Base-by-base conservation (phyloP, 2,113 vertebrate genomes). In the Oreochromis tanganicae region DNA sequence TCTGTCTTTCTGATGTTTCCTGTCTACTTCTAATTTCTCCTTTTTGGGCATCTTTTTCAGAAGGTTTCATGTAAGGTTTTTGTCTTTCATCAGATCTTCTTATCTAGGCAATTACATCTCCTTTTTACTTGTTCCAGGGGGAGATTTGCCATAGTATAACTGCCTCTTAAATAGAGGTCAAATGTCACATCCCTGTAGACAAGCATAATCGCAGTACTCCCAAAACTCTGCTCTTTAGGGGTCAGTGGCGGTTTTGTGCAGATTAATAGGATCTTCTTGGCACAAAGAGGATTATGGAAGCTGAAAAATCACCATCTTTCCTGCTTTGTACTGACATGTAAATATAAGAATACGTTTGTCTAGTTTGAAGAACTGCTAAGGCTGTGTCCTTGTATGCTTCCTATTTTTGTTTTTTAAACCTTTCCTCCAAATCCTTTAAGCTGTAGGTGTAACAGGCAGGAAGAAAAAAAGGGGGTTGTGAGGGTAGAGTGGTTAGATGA, bases 371-470 rank as follows among this genome's bases (percentile, higher is more conserved):
- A 50, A 5, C 41, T 73, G 43, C 71, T 75, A 84, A 55, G 63
- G 55, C 79, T 56, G 54, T 7, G 54, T 41, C 38, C 75, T 79
- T 91, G 36, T 80, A 5, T 82, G 61, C 83, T 81, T 9, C 52
- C 9, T 83, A 7, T n/a, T 79, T 87, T 85, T n/a, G n/a, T n/a
- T 80, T 84, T 75, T 87, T 82, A 89, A 91, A 82, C 5, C 19
- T 88, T 92, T 93, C 84, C 84, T 85, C 68, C 80, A 87, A 81
- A 81, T 52, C 61, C 84, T 81, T 88, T 82, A 85, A 91, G 54
- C 48, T 50, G 57, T 82, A 91, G 91, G 92, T 90, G 91, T 92
- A 89, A 71, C 79, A 63, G 85, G 78, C 92, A 89, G 86, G 83
- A 91, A 92, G 86, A 79, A 61, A 59, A 84, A 50, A 87, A 32